phyloP scores from a whole-genome alignment of 2,113 vertebrate genomes.

The Pantherophis guttatus region DNA sequence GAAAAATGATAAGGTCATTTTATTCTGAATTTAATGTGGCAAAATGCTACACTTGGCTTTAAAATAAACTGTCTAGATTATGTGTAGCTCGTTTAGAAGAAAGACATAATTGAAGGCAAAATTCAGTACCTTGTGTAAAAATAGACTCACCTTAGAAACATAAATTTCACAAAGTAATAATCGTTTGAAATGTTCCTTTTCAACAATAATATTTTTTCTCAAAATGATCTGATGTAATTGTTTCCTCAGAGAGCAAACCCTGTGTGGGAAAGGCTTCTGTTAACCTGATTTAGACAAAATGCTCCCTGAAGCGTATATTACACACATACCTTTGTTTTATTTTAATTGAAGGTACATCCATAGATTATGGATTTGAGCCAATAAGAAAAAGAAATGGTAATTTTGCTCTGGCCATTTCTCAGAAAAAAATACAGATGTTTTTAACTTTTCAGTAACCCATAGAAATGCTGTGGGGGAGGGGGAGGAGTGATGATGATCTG shows the following conservation, averaged over 20 bases:
- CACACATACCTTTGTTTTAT: not conserved
- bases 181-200: constrained; percentile 31
- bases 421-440: not conserved
- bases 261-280: rapidly evolving
- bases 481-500: not conserved
- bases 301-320: rapidly evolving
- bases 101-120: constrained; percentile 41
- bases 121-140: constrained; percentile 52
- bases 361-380: not conserved
- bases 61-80: constrained; percentile 52
- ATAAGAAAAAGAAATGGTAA: not conserved
- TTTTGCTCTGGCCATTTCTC: not conserved
- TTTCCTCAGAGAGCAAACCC: not conserved
- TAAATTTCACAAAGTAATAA: constrained; percentile 37
- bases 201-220: constrained; percentile 35
- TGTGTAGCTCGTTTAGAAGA: constrained; percentile 31
- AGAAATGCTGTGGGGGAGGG: not conserved
- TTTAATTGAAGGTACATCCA: not conserved
- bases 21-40: constrained; percentile 10
- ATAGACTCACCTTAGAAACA: constrained; percentile 43
- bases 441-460: not conserved
- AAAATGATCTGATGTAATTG: not conserved
- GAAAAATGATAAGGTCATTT: not conserved
- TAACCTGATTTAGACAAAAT: rapidly evolving
- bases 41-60: constrained; percentile 33